Evolutionary conservation across 2,888 invertebrate species (phyloP).

Genomic region (Tridacna crocea): DNA sequence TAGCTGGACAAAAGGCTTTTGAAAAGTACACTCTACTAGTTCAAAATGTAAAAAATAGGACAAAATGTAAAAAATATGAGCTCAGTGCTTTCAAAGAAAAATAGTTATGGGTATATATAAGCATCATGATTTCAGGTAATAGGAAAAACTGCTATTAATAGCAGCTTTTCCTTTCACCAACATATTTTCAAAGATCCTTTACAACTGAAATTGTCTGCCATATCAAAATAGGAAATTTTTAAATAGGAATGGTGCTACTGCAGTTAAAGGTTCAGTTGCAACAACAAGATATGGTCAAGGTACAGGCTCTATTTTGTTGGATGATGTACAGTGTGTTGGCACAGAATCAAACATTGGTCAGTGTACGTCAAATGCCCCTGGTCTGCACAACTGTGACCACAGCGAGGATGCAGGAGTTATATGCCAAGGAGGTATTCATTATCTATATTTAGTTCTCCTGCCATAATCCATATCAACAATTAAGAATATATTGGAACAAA

Average conservation of each 20-base stretch:
- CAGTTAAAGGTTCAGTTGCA: background rate
- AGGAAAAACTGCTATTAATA: conserved; percentile 11
- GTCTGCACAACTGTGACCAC: conserved; percentile 68
- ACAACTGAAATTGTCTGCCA: background rate
- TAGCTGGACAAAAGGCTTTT: too few relatives aligned
- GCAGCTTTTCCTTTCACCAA: background rate
- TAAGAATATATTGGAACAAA: too few relatives aligned
- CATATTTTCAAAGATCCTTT: background rate
- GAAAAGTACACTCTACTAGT: too few relatives aligned
- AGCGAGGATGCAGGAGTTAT: conserved; percentile 70
- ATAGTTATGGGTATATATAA: too few relatives aligned
- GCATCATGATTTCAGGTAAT: background rate
- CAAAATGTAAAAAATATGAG: too few relatives aligned
- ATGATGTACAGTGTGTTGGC: conserved; percentile 76
- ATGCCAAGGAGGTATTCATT: conserved; percentile 63
- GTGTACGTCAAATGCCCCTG: conserved; percentile 66
- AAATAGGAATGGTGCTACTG: conserved; percentile 8
- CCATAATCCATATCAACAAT: too few relatives aligned
- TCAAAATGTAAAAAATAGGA: too few relatives aligned
- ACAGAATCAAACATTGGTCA: conserved; percentile 62
- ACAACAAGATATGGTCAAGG: conserved; percentile 61
- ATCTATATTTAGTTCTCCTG: background rate
- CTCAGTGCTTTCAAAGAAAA: too few relatives aligned
- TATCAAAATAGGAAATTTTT: background rate
- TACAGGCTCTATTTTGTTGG: conserved; percentile 67